A percentile compares a stretch with the other conserved stretches of the same genome.
Evolutionary conservation across 1,140 invertebrate species (phyloP).

Genomic region (Colletes gigas): DNA sequence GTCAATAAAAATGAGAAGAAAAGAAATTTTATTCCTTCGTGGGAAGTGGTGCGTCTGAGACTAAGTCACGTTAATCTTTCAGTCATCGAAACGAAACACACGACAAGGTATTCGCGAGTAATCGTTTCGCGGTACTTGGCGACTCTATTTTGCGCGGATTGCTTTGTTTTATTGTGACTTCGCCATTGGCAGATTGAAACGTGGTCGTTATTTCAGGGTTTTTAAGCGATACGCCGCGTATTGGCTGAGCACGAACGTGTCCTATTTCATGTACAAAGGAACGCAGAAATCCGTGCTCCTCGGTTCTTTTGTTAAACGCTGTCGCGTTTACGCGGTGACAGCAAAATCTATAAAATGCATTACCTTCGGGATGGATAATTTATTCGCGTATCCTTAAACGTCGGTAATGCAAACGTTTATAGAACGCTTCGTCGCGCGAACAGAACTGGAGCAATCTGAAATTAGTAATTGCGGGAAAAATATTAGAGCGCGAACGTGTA

Average conservation of each 20-base stretch:
- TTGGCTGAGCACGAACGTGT: conserved; percentile 19
- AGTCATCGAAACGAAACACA: too few relatives aligned
- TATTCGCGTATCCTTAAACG: neutral
- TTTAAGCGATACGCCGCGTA: neutral
- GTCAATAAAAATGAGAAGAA: too few relatives aligned
- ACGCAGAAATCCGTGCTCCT: neutral
- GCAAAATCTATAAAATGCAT: conserved; percentile 23
- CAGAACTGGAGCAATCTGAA: neutral
- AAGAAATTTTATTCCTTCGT: too few relatives aligned
- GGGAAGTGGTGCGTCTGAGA: too few relatives aligned
- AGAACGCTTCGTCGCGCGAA: neutral
- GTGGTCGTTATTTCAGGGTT: conserved; percentile 2
- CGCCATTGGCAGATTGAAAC: conserved; percentile 1
- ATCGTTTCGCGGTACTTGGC: neutral
- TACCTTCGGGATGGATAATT: neutral
- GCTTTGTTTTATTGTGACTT: conserved; percentile 5
- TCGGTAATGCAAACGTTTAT: neutral
- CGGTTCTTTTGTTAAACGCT: conserved; percentile 11
- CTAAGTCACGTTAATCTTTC: too few relatives aligned
- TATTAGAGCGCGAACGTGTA: too few relatives aligned
- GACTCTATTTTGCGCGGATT: neutral
- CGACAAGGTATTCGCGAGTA: too few relatives aligned
- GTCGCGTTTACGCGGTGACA: conserved; percentile 3
- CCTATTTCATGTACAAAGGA: conserved; percentile 3
- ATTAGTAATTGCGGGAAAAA: neutral